Evolutionary conservation across 1,140 invertebrate genomes (phyloP), one percentile per base, ranked within the genome.

Genomic region (Hylyphantes graminicola): DNA sequence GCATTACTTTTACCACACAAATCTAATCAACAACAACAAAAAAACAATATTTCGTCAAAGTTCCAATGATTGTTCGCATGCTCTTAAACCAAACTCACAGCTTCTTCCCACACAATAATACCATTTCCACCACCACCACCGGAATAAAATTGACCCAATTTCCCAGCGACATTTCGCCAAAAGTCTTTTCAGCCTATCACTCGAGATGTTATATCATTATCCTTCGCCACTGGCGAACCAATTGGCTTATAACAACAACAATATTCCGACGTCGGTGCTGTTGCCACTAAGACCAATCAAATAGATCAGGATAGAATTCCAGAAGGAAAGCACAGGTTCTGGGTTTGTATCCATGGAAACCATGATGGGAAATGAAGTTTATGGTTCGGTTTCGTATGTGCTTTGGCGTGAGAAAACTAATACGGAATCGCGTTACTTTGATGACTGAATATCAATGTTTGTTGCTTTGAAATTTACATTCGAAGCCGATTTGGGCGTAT

Each of bases 211-310:
- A 76, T 76, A 64, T 63, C 48, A 76, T 76, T 76, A 76, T 76
- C 74, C 74, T 64, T 9, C 8, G 57, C 57, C 74, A 50, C n/a
- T 17, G 59, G 2, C 48, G 59, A 76, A 76, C 64, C 74, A 76
- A 76, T 76, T 63, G 74, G 57, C 74, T 76, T 76, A 76, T 54
- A 76, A 76, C 74, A 76, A 76, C 59, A 76, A 76, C 59, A 76
- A 76, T 76, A 64, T 76, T 76, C 51, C 51, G 74, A 61, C 35
- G 59, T n/a, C 9, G 74, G 51, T 17, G 21, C 59, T 74, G 35
- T 35, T 51, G 15, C 59, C 48, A 51, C 13, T 12, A 53, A 59
- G 72, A 51, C 59, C 74, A 76, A 76, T 76, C 74, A 51, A 61
- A 64, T 76, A 64, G 48, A 76, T 63, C 59, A 13, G 19, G 48